Conservation (phyloP, 2,113 vertebrate genomes). For the Azemiops feae region DNA sequence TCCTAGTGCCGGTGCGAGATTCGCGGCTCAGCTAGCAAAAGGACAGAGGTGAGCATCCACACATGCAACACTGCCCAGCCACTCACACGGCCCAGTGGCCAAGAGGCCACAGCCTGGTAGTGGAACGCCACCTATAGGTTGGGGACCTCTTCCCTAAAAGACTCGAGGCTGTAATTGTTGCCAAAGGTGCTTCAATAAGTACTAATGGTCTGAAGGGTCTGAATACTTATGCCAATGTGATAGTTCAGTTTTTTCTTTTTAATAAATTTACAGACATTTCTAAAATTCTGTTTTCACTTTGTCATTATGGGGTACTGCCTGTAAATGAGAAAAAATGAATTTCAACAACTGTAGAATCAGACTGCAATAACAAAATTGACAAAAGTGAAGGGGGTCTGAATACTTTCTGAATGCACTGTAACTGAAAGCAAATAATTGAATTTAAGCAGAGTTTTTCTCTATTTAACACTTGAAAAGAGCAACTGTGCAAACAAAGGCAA, state of each 20-base stretch:
- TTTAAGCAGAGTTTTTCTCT: background rate
- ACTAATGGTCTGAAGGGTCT: background rate
- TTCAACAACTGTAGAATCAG: background rate
- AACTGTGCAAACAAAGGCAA: background rate
- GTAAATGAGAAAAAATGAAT: background rate
- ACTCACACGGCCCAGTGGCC: no score
- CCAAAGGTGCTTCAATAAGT: background rate
- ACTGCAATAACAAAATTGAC: background rate
- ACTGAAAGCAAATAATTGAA: background rate
- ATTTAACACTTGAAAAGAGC: background rate
- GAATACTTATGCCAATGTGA: background rate
- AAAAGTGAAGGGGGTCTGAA: background rate
- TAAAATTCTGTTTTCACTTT: background rate
- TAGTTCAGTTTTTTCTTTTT: background rate
- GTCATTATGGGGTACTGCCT: background rate
- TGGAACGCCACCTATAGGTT: no score
- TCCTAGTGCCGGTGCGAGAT: no score
- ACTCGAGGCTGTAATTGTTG: background rate
- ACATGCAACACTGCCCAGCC: no score
- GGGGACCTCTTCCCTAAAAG: background rate
- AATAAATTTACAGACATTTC: background rate
- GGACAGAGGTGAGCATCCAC: no score
- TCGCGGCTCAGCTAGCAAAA: no score
- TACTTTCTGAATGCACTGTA: background rate
- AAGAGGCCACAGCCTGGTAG: no score